Evolutionary conservation across 2,888 invertebrate species (phyloP).

Genomic region (Acrobasis consociella): DNA sequence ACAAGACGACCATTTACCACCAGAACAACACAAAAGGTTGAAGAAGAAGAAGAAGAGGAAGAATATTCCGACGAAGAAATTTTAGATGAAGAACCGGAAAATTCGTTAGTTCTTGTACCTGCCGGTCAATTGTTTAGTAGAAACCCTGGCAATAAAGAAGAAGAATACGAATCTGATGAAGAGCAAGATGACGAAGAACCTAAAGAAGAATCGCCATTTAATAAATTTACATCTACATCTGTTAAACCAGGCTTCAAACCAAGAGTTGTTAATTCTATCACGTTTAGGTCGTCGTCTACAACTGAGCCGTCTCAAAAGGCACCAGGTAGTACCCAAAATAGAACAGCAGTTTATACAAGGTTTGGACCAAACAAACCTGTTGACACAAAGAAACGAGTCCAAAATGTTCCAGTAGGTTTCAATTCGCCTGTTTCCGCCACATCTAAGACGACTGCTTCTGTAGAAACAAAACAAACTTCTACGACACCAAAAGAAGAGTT

Average conservation of each 20-base stretch:
- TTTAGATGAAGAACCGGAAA: conserved; percentile 67
- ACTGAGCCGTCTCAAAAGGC: conserved; percentile 64
- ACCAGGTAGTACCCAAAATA: conserved; percentile 52
- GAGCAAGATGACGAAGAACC: conserved; percentile 49
- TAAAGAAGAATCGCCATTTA: conserved; percentile 46
- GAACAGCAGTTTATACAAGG: conserved; percentile 58
- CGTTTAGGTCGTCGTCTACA: conserved; percentile 70
- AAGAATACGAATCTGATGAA: conserved; percentile 41
- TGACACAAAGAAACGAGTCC: conserved; percentile 66
- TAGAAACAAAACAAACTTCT: conserved; percentile 36
- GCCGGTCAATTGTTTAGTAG: conserved; percentile 69
- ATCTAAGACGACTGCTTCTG: conserved; percentile 30
- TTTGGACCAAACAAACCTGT: conserved; percentile 56
- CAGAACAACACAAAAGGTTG: conserved; percentile 64
- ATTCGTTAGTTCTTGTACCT: conserved; percentile 70
- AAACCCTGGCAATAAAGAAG: conserved; percentile 57
- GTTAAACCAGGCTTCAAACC: conserved; percentile 63
- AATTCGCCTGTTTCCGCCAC: conserved; percentile 42
- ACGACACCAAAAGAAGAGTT: conserved; percentile 44
- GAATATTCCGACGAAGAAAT: conserved; percentile 65
- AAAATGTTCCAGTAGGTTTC: conserved; percentile 72
- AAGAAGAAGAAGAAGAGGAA: conserved; percentile 60
- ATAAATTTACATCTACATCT: conserved; percentile 52
- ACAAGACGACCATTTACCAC: conserved; percentile 69
- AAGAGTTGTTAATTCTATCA: conserved; percentile 65